Base-by-base conservation (phyloP, 2,888 invertebrate genomes). In the Tetanocera ferruginea region DNA sequence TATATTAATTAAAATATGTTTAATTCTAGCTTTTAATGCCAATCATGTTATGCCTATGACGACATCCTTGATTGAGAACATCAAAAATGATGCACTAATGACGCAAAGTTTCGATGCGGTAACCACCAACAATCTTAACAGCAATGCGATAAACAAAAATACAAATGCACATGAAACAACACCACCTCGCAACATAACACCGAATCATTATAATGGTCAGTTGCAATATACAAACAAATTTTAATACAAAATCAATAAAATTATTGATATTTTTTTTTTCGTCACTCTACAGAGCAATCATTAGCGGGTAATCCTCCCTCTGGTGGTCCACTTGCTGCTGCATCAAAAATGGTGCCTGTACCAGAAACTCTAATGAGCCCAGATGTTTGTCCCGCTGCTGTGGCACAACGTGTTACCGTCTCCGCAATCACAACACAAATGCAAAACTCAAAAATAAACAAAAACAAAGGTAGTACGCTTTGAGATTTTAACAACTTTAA, bases 301-400 rank as follows among this genome's bases (percentile, higher is more conserved):
- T 84, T 80, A 43, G 78, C 83, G 17, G 83, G 11, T 82, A 85
- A 77, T 76, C 83, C 78, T 14, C 83, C 86, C 0, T 79, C 78
- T 57, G 89, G 87, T 23, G 89, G 89, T 17, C 94, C 95, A 0
- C 88, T 96, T 78, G 94, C 95, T 85, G 95, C 96, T 11, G 94
- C 96, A 11, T 95, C 95, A 0, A 96, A 96, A 90, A 94, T 96
- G 91, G 95, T 96, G 0, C 96, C 96, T 0, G 96, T 96, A 37
- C 96, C 96, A 0, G 96, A 96, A 88, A 95, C 95, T 0, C 90
- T 96, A 1, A 95, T 96, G 94, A 96, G 96, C 86, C 96, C 95
- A 0, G 95, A 95, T 87, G 89, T 90, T 66, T 90, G 89, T 82
- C 90, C 90, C 55, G 85, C 85, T 34, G 84, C 87, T 31, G 88